These are phyloP conservation scores for Scelioninae gen. 1 DNA, from an alignment of 2,888 invertebrate species.

Conservation along the genomic window DNA sequence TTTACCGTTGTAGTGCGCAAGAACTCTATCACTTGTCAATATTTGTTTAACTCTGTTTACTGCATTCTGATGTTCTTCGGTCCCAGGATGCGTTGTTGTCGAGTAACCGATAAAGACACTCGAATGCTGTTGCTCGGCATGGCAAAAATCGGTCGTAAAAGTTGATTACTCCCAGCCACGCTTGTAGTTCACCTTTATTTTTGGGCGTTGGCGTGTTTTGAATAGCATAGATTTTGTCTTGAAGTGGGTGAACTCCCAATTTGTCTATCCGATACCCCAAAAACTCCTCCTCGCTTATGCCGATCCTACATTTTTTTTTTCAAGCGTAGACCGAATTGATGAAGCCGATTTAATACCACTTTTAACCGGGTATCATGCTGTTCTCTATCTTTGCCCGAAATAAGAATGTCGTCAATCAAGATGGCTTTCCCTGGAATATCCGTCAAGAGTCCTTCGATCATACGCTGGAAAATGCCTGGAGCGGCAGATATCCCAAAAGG, in stretches of 20 bases:
- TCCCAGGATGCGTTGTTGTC: not conserved
- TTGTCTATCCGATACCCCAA: not conserved
- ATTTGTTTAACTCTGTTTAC: not conserved
- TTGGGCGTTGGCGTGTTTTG: not conserved
- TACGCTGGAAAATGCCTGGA: slow-evolving; percentile 55
- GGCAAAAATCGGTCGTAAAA: not conserved
- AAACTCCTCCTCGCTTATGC: not conserved
- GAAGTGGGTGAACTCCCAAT: not conserved
- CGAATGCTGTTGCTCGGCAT: not conserved
- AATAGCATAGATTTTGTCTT: not conserved
- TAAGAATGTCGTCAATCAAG: slow-evolving; percentile 28
- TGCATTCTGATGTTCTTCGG: not conserved
- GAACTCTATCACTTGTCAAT: not conserved
- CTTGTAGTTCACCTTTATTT: not conserved
- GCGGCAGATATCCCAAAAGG: slow-evolving; percentile 33
- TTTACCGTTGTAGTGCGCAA: slow-evolving; percentile 43
- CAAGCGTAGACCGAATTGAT: not conserved
- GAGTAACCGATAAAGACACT: not conserved
- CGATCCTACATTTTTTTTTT: not conserved
- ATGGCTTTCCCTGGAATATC: slow-evolving; percentile 21
- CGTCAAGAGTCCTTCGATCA: slow-evolving; percentile 60
- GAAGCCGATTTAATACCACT: slow-evolving; percentile 17
- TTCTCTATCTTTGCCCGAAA: not conserved
- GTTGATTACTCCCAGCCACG: not conserved
- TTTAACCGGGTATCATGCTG: slow-evolving; percentile 26